These are phyloP conservation scores for Grammomys dolichurus DNA, from an alignment of 2,113 vertebrate genomes.

Conservation along the genomic window DNA sequence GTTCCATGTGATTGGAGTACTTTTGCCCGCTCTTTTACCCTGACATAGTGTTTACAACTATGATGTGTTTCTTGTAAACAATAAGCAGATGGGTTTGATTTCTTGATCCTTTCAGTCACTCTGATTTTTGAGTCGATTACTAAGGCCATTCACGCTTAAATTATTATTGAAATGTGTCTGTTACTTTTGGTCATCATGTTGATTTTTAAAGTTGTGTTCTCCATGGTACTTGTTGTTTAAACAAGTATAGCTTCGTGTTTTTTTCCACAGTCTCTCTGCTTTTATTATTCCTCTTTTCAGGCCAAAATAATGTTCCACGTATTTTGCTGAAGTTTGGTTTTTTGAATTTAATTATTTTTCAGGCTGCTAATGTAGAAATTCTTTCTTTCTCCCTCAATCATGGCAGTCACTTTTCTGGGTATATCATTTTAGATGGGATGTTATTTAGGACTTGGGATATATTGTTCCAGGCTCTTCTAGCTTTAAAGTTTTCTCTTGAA, in stretches of 20 bases:
- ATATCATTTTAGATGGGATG: not conserved
- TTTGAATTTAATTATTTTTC: not conserved
- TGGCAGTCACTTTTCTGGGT: not conserved
- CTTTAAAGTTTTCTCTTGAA: not conserved
- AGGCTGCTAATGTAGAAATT: not conserved
- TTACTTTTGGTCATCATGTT: not conserved
- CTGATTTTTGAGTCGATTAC: not conserved
- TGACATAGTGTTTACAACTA: not conserved
- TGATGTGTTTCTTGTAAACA: not conserved
- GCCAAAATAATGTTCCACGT: not conserved
- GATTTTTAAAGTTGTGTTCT: not conserved
- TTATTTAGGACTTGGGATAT: not conserved
- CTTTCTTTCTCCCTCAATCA: not conserved
- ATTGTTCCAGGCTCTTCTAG: not conserved
- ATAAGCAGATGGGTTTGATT: not conserved
- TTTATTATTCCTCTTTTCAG: not conserved
- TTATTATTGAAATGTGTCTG: not conserved
- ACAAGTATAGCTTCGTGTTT: not conserved
- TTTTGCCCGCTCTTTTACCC: not conserved
- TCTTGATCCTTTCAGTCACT: not conserved
- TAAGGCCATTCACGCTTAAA: not conserved
- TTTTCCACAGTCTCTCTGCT: not conserved
- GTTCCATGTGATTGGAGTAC: not conserved
- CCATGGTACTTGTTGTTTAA: not conserved
- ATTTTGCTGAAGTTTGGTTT: not conserved